A percentile compares a stretch with the other conserved stretches of the same genome.
phyloP scores from a whole-genome alignment of 1,140 invertebrate genomes.

The Temnothorax nylanderi region DNA sequence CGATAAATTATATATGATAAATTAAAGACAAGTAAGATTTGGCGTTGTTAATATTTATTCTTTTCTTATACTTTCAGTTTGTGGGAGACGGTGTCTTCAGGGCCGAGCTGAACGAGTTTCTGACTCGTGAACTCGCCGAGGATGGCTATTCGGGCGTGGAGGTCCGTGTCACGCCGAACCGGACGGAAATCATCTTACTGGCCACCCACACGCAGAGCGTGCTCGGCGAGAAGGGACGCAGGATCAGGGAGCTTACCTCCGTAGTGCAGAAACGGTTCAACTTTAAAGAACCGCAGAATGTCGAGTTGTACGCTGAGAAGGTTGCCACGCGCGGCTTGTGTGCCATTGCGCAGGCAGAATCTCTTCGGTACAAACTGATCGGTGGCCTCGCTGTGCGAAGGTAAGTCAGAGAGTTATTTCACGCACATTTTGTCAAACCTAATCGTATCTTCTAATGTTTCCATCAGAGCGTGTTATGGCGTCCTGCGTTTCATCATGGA shows the following conservation, averaged over 20 bases:
- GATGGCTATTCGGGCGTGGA: conserved; percentile 99
- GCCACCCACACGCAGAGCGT: conserved; percentile 99
- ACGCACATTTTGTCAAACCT: background rate
- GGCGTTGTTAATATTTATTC: conserved; percentile 59
- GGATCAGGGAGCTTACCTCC: conserved; percentile 98
- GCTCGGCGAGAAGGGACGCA: conserved; percentile 96
- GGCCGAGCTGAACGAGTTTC: conserved; percentile 99
- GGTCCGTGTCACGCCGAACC: conserved; percentile 96
- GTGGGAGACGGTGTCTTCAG: conserved; percentile 99
- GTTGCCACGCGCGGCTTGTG: conserved; percentile 99
- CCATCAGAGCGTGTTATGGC: conserved; percentile 97
- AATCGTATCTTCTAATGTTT: background rate
- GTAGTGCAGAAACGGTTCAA: conserved; percentile 99
- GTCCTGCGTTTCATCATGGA: conserved; percentile 99
- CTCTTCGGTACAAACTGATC: conserved; percentile 98
- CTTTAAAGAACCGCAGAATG: conserved; percentile 94
- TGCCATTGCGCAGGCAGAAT: conserved; percentile 99
- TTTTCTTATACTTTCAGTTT: conserved; percentile 92
- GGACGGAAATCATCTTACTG: conserved; percentile 99
- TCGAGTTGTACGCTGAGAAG: conserved; percentile 99
- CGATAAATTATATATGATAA: background rate
- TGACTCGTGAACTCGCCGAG: conserved; percentile 99
- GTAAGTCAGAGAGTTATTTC: conserved; percentile 77
- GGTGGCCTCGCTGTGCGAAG: conserved; percentile 96
- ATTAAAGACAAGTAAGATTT: background rate